Evolutionary conservation across 1,140 invertebrate genomes (phyloP), one percentile per base, ranked within the genome.

Genomic region (Heliothis subflexa): DNA sequence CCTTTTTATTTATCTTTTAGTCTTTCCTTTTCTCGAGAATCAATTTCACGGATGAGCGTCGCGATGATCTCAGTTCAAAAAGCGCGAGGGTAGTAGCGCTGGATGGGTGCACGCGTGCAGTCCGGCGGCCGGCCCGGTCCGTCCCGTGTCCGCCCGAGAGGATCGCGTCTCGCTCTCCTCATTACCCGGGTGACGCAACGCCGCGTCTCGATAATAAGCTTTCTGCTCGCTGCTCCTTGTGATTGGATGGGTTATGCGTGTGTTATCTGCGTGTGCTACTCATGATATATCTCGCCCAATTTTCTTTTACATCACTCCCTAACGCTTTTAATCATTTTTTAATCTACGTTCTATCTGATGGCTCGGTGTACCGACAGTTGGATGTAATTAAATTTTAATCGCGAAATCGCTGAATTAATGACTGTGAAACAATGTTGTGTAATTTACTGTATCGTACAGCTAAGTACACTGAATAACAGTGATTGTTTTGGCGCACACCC

Each of bases 1-100:
- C 91, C 91, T 93, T 93, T 94, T 93, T 93, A 94, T 94, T 94
- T 94, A 94, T 94, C 91, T 93, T 94, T 93, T 90, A 91, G 92
- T 94, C 91, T 94, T 94, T 93, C 92, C 91, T 93, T 93, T 91
- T 88, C 90, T 90, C 87, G 91, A 88, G 93, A 94, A 94, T 94
- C 93, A 94, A 94, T 94, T 94, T 94, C 93, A 94, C 93, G 93
- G 93, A 92, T 94, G 93, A 94, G 91, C 85, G 91, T 93, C 84
- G 89, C 91, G 91, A 94, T 94, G 91, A 94, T 93, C 89, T 90
- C 90, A 93, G 90, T 92, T 93, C 89, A 92, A 93, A 90, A 93
- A 89, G 89, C 89, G 89, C 86, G 89, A 89, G 91, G 91, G 91
- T 84, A 82, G 79, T 72, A 78, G 79, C 78, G 85, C 52, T 64